Evolutionary conservation across 2,797 vertebrate genomes (phyloP).

Genomic region (Pempheris klunzingeri): DNA sequence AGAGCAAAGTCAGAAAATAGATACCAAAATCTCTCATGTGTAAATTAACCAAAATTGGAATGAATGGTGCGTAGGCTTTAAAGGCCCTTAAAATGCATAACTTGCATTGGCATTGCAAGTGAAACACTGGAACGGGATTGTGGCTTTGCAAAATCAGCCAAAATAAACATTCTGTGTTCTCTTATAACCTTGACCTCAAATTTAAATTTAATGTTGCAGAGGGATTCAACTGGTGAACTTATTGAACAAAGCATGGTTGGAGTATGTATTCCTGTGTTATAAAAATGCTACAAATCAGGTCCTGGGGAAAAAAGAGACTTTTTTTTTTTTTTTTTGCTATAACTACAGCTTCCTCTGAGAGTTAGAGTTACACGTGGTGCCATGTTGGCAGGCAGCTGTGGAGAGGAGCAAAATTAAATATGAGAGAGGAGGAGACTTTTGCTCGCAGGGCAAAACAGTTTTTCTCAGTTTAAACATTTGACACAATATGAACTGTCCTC

Average conservation of each 20-base stretch:
- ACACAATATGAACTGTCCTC: conserved; percentile 1
- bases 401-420: conserved; percentile 4
- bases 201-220: not conserved
- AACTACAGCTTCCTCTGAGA: not conserved
- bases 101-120: not conserved
- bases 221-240: too few relatives aligned
- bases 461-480: not conserved
- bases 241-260: not conserved
- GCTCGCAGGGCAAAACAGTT: not conserved
- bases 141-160: conserved; percentile 39
- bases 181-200: too few relatives aligned
- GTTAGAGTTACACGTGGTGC: not conserved
- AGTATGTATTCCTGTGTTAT: not conserved
- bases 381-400: conserved; percentile 14
- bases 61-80: not conserved
- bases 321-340: not conserved
- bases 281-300: not conserved
- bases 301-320: not conserved
- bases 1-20: not conserved
- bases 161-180: conserved; percentile 42
- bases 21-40: conserved; percentile 12
- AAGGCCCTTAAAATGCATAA: conserved; percentile 1
- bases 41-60: conserved; percentile 12
- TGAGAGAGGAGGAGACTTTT: not conserved
- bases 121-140: conserved; percentile 10